Evolutionary conservation across 1,140 invertebrate species (phyloP).

Genomic region (Aphis gossypii): DNA sequence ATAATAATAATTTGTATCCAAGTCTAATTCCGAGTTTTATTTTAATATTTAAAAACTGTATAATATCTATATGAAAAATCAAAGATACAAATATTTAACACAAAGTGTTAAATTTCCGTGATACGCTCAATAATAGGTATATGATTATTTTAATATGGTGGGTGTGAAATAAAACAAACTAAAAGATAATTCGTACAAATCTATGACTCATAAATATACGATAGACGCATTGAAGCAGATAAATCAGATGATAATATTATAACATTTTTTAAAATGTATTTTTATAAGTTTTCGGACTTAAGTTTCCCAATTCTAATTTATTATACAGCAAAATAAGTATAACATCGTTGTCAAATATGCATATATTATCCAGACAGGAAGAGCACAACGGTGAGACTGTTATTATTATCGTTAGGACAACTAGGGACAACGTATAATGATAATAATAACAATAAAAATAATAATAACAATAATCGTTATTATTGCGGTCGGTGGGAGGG

Average conservation of each 20-base stretch:
- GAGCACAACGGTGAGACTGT: background rate
- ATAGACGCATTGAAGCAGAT: background rate
- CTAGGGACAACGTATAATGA: background rate
- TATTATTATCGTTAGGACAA: background rate
- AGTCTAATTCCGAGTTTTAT: background rate
- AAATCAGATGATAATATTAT: background rate
- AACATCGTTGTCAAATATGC: background rate
- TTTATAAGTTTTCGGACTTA: background rate
- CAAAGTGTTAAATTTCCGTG: background rate
- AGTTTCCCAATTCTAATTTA: background rate
- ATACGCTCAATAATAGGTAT: background rate
- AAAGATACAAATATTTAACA: background rate
- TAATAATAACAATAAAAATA: conserved; percentile 10
- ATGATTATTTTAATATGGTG: background rate
- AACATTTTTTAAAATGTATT: background rate
- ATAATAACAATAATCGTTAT: conserved; percentile 18
- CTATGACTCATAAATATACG: too few relatives aligned
- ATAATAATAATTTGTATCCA: background rate
- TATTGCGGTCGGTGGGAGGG: background rate
- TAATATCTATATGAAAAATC: background rate
- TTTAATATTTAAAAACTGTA: too few relatives aligned
- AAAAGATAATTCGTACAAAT: background rate
- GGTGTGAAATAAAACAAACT: background rate
- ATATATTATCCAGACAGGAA: background rate
- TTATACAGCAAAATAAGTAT: background rate